These are phyloP conservation scores for Nudaria mundana DNA, from an alignment of 2,888 invertebrate genomes.

Conservation along the genomic window DNA sequence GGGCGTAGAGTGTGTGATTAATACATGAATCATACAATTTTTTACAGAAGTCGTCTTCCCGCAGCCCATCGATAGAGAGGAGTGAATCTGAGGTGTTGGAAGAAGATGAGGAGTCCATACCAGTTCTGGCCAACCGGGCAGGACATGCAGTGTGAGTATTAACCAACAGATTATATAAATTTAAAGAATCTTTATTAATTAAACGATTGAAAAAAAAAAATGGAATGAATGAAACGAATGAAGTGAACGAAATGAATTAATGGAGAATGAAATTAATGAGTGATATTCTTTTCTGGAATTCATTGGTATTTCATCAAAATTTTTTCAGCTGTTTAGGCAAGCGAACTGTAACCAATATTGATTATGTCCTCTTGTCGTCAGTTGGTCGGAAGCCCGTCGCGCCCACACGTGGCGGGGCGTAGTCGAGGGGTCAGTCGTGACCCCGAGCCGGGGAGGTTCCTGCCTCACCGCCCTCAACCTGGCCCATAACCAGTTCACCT, in stretches of 20 bases:
- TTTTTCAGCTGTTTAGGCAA: no score
- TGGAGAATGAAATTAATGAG: no score
- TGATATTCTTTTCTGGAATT: no score
- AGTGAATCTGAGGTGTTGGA: conserved; percentile 37
- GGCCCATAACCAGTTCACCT: conserved; percentile 94
- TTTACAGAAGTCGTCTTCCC: conserved; percentile 51
- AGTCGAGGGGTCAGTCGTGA: conserved; percentile 24
- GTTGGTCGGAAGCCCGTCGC: conserved; percentile 84
- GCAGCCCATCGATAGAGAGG: conserved; percentile 61
- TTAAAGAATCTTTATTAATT: no score
- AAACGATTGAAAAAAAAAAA: no score
- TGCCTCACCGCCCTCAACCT: conserved; percentile 90
- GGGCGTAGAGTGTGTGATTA: no score
- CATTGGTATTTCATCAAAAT: no score
- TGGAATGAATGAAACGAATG: no score
- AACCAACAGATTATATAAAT: no score
- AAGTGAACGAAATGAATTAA: no score
- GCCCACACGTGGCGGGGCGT: conserved; percentile 89
- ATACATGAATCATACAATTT: no score
- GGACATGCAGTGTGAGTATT: conserved; percentile 63
- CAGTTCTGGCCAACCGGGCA: conserved; percentile 48
- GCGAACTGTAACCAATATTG: no score
- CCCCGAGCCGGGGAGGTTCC: conserved; percentile 78
- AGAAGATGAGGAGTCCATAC: conserved; percentile 42
- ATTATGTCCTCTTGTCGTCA: conserved; percentile 28